Evolutionary conservation across 2,113 vertebrate species (phyloP).

Genomic region (Panurus biarmicus): DNA sequence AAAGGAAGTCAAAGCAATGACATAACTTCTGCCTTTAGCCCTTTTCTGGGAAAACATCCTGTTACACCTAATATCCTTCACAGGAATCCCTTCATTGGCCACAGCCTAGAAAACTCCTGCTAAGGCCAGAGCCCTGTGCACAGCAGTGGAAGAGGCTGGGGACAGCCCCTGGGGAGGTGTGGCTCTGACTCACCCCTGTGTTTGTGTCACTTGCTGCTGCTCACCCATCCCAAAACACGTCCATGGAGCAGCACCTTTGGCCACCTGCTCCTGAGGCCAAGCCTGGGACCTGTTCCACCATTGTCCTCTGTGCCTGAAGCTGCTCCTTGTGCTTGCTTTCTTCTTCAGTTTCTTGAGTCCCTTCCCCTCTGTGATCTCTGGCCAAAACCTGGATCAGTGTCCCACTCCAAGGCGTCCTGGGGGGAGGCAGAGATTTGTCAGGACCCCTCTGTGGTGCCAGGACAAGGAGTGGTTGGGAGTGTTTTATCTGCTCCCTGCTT

Average conservation of each 20-base stretch:
- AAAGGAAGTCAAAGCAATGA: slow-evolving; percentile 37
- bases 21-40: not conserved
- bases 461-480: not conserved
- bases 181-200: not conserved
- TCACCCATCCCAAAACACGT: not conserved
- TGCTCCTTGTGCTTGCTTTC: not conserved
- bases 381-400: rapidly evolving
- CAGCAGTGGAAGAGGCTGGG: not conserved
- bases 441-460: not conserved
- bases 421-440: rapidly evolving
- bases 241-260: rapidly evolving
- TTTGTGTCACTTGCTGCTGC: not conserved
- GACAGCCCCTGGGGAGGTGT: not conserved
- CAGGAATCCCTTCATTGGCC: not conserved
- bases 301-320: not conserved
- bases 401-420: not conserved
- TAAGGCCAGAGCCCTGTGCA: not conserved
- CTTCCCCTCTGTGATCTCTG: not conserved
- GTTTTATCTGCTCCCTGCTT: not conserved
- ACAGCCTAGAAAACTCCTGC: not conserved
- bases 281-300: not conserved
- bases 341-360: not conserved
- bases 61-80: not conserved
- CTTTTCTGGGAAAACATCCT: slow-evolving; percentile 29
- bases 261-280: not conserved